phyloP scores from a whole-genome alignment of 2,113 vertebrate genomes.

The Triplophysa siluroides region DNA sequence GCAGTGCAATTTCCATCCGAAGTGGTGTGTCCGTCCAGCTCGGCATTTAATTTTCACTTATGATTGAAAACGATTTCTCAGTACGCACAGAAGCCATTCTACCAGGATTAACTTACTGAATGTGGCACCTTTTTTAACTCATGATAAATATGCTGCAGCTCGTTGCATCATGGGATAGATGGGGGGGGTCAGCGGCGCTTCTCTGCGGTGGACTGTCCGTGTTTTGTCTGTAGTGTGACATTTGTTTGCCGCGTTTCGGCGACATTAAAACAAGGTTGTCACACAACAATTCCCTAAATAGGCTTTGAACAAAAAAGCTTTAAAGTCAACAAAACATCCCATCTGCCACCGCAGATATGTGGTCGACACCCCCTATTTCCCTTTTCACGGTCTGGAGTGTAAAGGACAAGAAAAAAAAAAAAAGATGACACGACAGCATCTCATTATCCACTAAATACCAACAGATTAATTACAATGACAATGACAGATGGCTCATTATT shows the following conservation, averaged over 20 bases:
- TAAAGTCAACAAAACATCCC: constrained; percentile 32
- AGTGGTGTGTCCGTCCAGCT: constrained; percentile 55
- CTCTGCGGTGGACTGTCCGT: not conserved
- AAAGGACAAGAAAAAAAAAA: constrained; percentile 24
- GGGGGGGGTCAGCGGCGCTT: not conserved
- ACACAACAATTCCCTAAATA: constrained; percentile 23
- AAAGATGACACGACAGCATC: constrained; percentile 72
- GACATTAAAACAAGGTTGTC: constrained; percentile 18
- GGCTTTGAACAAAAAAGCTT: constrained; percentile 16
- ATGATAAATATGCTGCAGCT: constrained; percentile 58
- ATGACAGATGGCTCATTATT: constrained; percentile 75
- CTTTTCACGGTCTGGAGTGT: constrained; percentile 14
- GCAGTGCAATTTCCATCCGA: constrained; percentile 72
- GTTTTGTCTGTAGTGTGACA: not conserved
- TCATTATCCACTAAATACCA: constrained; percentile 79
- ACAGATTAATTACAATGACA: constrained; percentile 78
- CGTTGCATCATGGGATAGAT: constrained; percentile 34
- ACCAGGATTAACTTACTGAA: constrained; percentile 53
- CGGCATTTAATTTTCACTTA: constrained; percentile 69
- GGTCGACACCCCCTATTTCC: constrained; percentile 39
- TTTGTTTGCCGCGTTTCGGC: constrained; percentile 19
- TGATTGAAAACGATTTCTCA: constrained; percentile 65
- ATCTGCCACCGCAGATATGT: constrained; percentile 29
- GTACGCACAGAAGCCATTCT: constrained; percentile 45
- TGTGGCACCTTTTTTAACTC: constrained; percentile 56